Evolutionary conservation across 2,888 invertebrate genomes (phyloP), one percentile per base, ranked within the genome.

Genomic region (Sacculina carcini): DNA sequence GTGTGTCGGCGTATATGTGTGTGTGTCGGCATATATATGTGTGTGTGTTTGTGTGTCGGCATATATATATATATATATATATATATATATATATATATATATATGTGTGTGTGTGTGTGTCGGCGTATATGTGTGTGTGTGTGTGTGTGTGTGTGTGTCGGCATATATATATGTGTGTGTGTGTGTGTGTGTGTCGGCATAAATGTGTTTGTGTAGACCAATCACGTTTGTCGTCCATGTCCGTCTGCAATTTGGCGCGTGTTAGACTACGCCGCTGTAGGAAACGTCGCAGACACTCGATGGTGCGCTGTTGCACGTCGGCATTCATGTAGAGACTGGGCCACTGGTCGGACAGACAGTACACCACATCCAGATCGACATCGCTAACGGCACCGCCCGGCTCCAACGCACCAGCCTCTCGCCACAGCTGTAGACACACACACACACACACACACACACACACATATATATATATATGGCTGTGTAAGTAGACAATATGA

Each of bases 271-370:
- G 53, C 24, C 56, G 24, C 42, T 59, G 56, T 16, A 60, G 53
- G 23, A 58, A 58, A 28, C 55, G 55, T 24, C 52, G 48, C 24
- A 60, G 63, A 58, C 74, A 74, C 44, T 74, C 73, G 10, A 80
- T 71, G 29, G 75, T 67, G 49, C 73, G 71, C 52, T 73, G 72
- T 40, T 77, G 74, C 59, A 78, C 73, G 0, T 78, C 74, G 56
- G 73, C 73, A 52, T 72, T 72, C 28, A 78, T 65, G 61, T 79
- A 74, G 28, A 81, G 66, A 52, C 77, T 72, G 0, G 84, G 83
- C 63, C 83, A 81, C 53, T 77, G 75, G 9, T 78, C 75, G 1
- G 80, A 80, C 46, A 82, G 66, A 50, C 75, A 76, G 58, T 62
- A 68, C 51, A 58, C 52, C 58, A 58, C 55, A 42, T 47, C 46